A percentile compares a stretch with the other conserved stretches of the same genome.
phyloP scores from a whole-genome alignment of 2,113 vertebrate species.

The Cyprinus carpio region DNA sequence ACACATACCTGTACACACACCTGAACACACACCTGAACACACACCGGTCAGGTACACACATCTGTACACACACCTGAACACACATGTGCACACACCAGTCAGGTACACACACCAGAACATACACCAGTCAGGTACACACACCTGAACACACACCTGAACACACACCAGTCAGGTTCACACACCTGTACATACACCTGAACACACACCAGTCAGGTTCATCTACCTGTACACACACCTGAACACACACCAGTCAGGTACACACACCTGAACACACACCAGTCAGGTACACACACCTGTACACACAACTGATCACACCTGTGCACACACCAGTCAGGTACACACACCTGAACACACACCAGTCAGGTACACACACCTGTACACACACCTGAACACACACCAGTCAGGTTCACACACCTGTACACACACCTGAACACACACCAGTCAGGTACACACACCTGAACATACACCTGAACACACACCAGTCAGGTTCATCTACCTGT shows the following conservation, averaged over 20 bases:
- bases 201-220: too few relatives aligned
- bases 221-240: slow-evolving; percentile 54
- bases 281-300: background rate
- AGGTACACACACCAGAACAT: background rate
- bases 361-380: background rate
- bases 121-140: slow-evolving; percentile 67
- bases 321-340: slow-evolving; percentile 62
- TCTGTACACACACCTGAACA: background rate
- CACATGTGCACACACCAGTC: background rate
- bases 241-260: background rate
- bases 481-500: background rate
- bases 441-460: background rate
- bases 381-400: slow-evolving; percentile 68
- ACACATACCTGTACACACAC: too few relatives aligned
- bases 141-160: too few relatives aligned
- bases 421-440: background rate
- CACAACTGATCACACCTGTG: background rate
- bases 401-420: background rate
- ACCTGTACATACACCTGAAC: background rate
- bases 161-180: background rate
- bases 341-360: background rate
- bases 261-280: slow-evolving; percentile 70
- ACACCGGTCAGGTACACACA: too few relatives aligned
- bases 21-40: too few relatives aligned
- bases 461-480: background rate